Conservation (phyloP, 2,888 invertebrate genomes). For the Agrochola macilenta region DNA sequence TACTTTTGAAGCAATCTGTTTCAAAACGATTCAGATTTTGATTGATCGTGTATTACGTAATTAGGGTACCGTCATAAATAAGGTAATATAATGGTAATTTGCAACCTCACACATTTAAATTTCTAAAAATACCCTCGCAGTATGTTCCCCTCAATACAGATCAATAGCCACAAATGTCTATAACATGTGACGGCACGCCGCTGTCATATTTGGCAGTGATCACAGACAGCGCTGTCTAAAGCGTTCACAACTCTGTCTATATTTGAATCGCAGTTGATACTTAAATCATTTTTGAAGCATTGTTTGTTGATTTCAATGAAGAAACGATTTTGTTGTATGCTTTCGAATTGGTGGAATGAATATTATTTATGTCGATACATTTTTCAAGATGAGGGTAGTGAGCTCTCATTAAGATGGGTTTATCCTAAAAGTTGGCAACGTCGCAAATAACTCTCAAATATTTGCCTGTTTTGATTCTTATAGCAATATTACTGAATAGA, state of each 20-base stretch:
- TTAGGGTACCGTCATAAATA: too few species aligned
- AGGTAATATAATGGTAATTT: background rate
- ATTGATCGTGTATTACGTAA: too few species aligned
- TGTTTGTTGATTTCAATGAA: slow-evolving; percentile 18
- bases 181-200: slow-evolving; percentile 29
- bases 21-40: too few species aligned
- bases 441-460: too few species aligned
- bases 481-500: too few species aligned
- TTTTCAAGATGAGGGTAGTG: background rate
- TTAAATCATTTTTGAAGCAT: slow-evolving; percentile 13
- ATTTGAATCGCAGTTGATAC: background rate
- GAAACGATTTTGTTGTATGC: background rate
- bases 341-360: background rate
- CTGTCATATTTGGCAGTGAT: slow-evolving; percentile 31
- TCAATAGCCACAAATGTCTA: slow-evolving; percentile 26
- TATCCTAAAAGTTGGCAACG: too few species aligned
- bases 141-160: background rate
- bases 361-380: background rate
- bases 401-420: background rate
- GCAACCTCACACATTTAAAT: background rate
- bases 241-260: background rate
- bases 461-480: too few species aligned
- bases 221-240: slow-evolving; percentile 5
- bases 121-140: background rate
- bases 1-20: too few species aligned